Base-by-base conservation (phyloP, 2,113 vertebrate genomes). In the Todiramphus saurophagus region DNA sequence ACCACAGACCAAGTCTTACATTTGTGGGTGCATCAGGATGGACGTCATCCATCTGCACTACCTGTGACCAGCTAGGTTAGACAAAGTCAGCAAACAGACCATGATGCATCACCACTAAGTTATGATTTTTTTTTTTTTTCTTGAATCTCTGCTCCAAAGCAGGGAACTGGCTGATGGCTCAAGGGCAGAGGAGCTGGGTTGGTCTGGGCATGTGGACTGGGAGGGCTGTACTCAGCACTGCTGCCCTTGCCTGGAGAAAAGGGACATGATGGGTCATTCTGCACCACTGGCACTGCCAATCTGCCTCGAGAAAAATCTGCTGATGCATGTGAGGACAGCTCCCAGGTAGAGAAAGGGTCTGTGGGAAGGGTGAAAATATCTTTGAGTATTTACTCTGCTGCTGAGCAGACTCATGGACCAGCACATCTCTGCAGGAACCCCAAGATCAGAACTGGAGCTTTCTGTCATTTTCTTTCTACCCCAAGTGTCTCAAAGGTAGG, bases 1-100 rank as follows among this genome's bases (percentile, higher is more conserved):
- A 23, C 48, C 39, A 17, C 18, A 16, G 39, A 30, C 11, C n/a
- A 11, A 6, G 0, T 10, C 53, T n/a, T 4, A 4, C 6, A 6
- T 5, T 3, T n/a, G 25, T 5, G 43, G 27, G 1, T 33, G 17
- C 21, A 13, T 18, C 53, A 7, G 35, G 55, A 16, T 3, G 50
- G 35, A 5, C 16, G 13, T 12, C 23, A 12, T 4, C 28, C 59
- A 17, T 4, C 64, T 25, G 35, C 44, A 5, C 31, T 13, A 9
- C 56, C 68, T 41, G 66, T 37, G 55, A 16, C 55, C 75, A 18
- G 0, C 51, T 41, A 5, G 35, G 33, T 25, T 9, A 59, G 58
- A 7, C 30, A 31, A 9, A 33, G 23, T 7, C 43, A 63, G 10
- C 12, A 50, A 62, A 63, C 11, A n/a, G 48, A 27, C n/a, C 50